Evolutionary conservation across 1,140 invertebrate genomes (phyloP), one percentile per base, ranked within the genome.

Genomic region (Trypoxylus dichotomus): DNA sequence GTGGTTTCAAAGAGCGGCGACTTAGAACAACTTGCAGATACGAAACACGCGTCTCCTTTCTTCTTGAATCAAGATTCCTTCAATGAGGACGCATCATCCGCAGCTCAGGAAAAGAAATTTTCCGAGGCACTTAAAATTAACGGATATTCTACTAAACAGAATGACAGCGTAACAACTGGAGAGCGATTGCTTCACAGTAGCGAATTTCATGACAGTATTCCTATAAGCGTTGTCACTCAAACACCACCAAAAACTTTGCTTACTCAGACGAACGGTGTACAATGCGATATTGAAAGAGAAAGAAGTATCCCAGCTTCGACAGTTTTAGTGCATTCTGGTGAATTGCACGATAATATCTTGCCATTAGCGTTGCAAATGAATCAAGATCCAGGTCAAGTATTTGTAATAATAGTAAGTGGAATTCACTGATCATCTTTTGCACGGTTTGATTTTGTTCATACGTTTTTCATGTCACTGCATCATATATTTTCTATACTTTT

Each of bases 351-450:
- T 63, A 80, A 75, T 27, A 73, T 81, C 11, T 75, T 82, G 15
- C 80, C 80, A n/a, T 24, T 81, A 71, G 76, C 76, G n/a, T 77
- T 79, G 42, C 78, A 81, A 24, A 79, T 81, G 74, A 81, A 80
- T 60, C 77, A 81, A 72, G 78, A 68, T 75, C 82, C 85, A 86
- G 85, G 85, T 86, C 85, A 85, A 86, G 85, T 86, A 86, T 86
- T 82, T 86, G 82, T 86, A 80, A 86, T 86, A 79, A 86, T 86
- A 81, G 85, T 86, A 86, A 86, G 85, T 86, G 80, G 75, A 63
- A 74, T 77, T 75, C 77, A 76, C 75, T 72, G 42, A 54, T 75
- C 75, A 74, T 79, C 27, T 58, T 47, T 77, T 75, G 78, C 78
- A 79, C 78, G 11, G 72, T 43, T 43, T 41, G 24, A 27, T 29